These are phyloP conservation scores for Otolemur garnettii DNA, from an alignment of 2,113 vertebrate species.

Conservation along the genomic window DNA sequence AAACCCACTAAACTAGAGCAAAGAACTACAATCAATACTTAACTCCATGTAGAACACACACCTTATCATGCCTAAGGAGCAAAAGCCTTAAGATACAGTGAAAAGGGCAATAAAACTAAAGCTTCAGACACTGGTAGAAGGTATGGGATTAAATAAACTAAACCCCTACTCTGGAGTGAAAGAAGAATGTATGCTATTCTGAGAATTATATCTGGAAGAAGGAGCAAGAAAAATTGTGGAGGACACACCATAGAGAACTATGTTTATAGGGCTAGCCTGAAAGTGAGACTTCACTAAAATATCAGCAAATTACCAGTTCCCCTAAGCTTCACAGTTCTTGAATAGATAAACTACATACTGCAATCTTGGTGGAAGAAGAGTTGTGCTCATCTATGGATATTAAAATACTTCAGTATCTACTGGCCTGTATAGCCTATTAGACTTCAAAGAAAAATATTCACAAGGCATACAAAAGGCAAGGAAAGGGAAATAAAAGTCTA, in stretches of 20 bases:
- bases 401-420: neutral
- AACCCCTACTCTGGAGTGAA: neutral
- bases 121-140: neutral
- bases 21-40: neutral
- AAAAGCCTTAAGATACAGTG: neutral
- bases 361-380: neutral
- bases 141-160: neutral
- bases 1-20: neutral
- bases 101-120: neutral
- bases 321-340: neutral
- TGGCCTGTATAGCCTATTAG: neutral
- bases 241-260: neutral
- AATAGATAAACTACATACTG: neutral
- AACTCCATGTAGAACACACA: neutral
- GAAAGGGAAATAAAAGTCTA: neutral
- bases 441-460: neutral
- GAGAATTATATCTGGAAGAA: neutral
- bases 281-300: neutral
- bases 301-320: neutral
- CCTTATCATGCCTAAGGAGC: neutral
- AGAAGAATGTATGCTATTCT: neutral
- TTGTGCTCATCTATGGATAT: no score
- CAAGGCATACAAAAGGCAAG: neutral
- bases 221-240: neutral
- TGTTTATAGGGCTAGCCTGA: neutral